phyloP scores from a whole-genome alignment of 1,140 invertebrate species.

The Drosophila elegans region DNA sequence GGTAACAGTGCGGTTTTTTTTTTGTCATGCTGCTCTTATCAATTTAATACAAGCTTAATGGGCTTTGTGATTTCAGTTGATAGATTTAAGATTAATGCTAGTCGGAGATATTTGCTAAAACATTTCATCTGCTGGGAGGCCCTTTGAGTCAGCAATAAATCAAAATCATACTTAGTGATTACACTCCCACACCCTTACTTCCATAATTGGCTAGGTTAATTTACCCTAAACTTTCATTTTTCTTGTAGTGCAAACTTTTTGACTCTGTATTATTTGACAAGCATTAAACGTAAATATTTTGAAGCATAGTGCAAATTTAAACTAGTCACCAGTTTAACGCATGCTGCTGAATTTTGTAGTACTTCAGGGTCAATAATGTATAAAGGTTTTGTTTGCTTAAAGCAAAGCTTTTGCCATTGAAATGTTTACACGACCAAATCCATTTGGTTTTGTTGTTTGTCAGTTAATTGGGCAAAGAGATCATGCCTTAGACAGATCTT shows the following conservation, averaged over 20 bases:
- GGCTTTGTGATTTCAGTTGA: slow-evolving; percentile 35
- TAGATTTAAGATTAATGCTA: slow-evolving; percentile 28
- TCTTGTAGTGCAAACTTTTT: slow-evolving; percentile 12
- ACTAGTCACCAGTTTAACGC: background rate
- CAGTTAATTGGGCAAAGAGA: slow-evolving; percentile 4
- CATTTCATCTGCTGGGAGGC: slow-evolving; percentile 25
- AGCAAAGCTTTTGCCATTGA: slow-evolving; percentile 46
- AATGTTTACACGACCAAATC: slow-evolving; percentile 7
- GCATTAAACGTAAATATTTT: slow-evolving; percentile 7
- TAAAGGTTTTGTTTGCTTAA: slow-evolving; percentile 51
- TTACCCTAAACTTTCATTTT: slow-evolving; percentile 28
- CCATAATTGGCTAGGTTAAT: slow-evolving; percentile 14
- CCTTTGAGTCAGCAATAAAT: slow-evolving; percentile 14
- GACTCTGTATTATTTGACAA: background rate
- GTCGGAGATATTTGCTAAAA: slow-evolving; percentile 32
- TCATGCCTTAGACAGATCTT: slow-evolving; percentile 7
- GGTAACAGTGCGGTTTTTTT: slow-evolving; percentile 62
- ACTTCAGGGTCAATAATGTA: slow-evolving; percentile 16
- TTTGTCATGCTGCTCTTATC: slow-evolving; percentile 23
- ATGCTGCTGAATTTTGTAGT: background rate
- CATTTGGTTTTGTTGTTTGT: slow-evolving; percentile 10
- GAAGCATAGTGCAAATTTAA: slow-evolving; percentile 15
- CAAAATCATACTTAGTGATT: background rate
- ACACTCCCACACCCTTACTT: background rate
- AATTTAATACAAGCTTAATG: slow-evolving; percentile 27